Evolutionary conservation across 2,888 invertebrate species (phyloP).

Genomic region (Andrena bucephala): DNA sequence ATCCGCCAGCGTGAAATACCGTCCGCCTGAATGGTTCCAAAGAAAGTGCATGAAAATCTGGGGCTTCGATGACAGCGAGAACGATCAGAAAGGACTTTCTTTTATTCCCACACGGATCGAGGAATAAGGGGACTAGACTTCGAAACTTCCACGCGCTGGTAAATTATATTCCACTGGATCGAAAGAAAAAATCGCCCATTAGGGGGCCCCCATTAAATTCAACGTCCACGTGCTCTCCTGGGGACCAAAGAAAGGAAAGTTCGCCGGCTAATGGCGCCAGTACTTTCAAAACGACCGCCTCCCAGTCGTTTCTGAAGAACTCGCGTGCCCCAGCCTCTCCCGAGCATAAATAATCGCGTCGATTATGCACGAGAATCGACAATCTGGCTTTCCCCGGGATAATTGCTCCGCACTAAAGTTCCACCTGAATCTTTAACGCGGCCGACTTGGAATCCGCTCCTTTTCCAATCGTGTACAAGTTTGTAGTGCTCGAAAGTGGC

Average conservation of each 20-base stretch:
- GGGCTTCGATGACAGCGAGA: too few species aligned
- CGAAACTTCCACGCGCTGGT: slow-evolving; percentile 31
- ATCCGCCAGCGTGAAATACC: slow-evolving; percentile 39
- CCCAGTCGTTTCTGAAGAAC: slow-evolving; percentile 30
- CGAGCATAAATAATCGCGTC: slow-evolving; percentile 52
- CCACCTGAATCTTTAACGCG: not conserved
- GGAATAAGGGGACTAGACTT: too few species aligned
- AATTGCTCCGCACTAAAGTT: slow-evolving; percentile 12
- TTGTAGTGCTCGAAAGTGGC: not conserved
- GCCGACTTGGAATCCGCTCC: too few species aligned
- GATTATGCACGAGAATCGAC: slow-evolving; percentile 3
- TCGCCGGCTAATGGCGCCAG: slow-evolving; percentile 69
- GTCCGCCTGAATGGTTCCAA: slow-evolving; percentile 3
- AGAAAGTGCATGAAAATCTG: not conserved
- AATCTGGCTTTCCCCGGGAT: not conserved
- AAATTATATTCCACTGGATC: slow-evolving; percentile 49
- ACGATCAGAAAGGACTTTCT: too few species aligned
- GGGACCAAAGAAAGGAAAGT: slow-evolving; percentile 60
- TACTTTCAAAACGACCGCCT: slow-evolving; percentile 64
- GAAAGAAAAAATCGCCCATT: slow-evolving; percentile 53
- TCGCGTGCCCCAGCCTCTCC: slow-evolving; percentile 12
- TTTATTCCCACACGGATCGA: too few species aligned
- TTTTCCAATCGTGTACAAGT: not conserved
- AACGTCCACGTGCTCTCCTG: slow-evolving; percentile 61
- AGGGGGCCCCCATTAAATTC: slow-evolving; percentile 67